A percentile compares a stretch with the other conserved stretches of the same genome.
Evolutionary conservation across 2,797 vertebrate genomes (phyloP).

Genomic region (Gadopsis bispinosus): DNA sequence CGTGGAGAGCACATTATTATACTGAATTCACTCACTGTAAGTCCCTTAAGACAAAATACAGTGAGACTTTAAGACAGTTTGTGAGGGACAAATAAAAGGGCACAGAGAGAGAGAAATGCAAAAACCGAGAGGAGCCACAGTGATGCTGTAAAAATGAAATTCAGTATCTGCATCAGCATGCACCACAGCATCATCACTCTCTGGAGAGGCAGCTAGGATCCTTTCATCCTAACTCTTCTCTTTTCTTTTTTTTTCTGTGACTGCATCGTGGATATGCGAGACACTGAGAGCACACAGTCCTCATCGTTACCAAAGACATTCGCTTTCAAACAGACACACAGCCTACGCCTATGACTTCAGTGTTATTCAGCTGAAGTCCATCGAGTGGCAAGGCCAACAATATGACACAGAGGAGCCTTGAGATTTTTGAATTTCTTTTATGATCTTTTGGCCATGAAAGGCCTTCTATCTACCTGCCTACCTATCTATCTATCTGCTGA

Average conservation of each 20-base stretch:
- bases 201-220: conserved; percentile 63
- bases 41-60: conserved; percentile 42
- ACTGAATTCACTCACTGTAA: conserved; percentile 18
- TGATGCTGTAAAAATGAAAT: conserved; percentile 60
- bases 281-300: conserved; percentile 37
- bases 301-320: conserved; percentile 47
- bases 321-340: conserved; percentile 30
- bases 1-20: conserved; percentile 6
- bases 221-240: conserved; percentile 63
- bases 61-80: conserved; percentile 28
- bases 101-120: conserved; percentile 25
- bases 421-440: neutral
- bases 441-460: conserved; percentile 1
- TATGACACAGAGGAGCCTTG: conserved; percentile 6
- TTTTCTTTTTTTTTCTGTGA: conserved; percentile 20
- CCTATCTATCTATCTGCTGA: neutral
- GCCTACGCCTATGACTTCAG: conserved; percentile 13
- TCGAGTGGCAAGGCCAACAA: conserved; percentile 17
- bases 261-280: conserved; percentile 56
- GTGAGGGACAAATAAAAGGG: neutral
- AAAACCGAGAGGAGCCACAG: conserved; percentile 24
- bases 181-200: conserved; percentile 61
- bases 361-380: conserved; percentile 17
- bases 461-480: conserved; percentile 13
- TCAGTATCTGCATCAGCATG: conserved; percentile 70